Base-by-base conservation (phyloP, 2,797 vertebrate genomes). In the Dromococcyx pavoninus region DNA sequence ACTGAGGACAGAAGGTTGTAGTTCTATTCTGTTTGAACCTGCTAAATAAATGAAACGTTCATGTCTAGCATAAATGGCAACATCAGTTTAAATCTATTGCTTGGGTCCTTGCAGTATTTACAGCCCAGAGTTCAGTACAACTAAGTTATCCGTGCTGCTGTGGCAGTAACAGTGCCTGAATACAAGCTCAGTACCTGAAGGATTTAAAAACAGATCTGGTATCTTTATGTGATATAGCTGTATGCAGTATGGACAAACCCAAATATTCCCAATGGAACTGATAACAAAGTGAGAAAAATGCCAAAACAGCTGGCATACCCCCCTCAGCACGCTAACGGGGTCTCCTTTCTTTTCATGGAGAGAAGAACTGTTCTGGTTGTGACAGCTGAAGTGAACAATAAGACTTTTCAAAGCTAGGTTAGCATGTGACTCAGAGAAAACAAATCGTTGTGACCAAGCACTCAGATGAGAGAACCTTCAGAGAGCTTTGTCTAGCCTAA, bases 311-410 rank as follows among this genome's bases (percentile, higher is more conserved):
- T 91, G 58, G 41, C 70, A 80, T 44, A 72, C 69, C 6, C 4
- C 15, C 11, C 46, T 75, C n/a, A 10, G 17, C 13, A 53, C 77
- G 28, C 65, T 88, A 62, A 67, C 19, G 54, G 53, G 44, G 17
- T 65, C 69, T 80, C 72, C 39, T 33, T 86, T 92, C 72, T 75
- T 83, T 35, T 58, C 50, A 35, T 4, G 22, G 61, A 46, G 72
- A 86, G 67, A 82, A 43, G 41, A 85, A 71, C 37, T 57, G 48
- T 57, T 77, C 33, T 79, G 32, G 32, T 41, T 86, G 64, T 71
- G 65, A 66, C 93, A 86, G 84, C 80, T 94, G 89, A 79, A 24
- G 9, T 2, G 15, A 83, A 93, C 91, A 91, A 57, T 84, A 65
- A 58, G 85, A 71, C 82, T 91, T 92, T 83, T 91, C 72, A 93